Conservation (phyloP, 2,888 invertebrate species). For the Uloborus plumipes region DNA sequence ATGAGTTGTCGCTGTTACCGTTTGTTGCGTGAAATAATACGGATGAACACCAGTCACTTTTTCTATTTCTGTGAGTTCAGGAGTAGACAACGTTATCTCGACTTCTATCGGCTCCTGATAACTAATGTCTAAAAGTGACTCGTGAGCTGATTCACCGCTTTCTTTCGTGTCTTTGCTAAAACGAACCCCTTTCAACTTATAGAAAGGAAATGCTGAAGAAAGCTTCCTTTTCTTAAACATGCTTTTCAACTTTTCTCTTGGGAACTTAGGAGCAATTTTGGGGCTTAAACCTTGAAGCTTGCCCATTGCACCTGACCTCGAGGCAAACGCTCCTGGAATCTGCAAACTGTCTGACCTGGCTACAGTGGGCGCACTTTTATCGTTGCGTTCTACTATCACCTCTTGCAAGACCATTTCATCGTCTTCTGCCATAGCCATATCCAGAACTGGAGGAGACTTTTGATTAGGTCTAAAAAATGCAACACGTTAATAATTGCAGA, state of each 20-base stretch:
- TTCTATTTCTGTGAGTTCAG: constrained; percentile 51
- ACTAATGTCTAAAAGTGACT: constrained; percentile 34
- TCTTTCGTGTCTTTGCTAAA: constrained; percentile 55
- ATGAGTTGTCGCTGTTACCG: constrained; percentile 27
- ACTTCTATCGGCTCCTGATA: constrained; percentile 34
- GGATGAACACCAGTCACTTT: constrained; percentile 50
- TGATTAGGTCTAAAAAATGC: constrained; percentile 21
- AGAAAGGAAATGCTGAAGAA: constrained; percentile 45
- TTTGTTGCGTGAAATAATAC: constrained; percentile 50
- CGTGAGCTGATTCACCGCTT: constrained; percentile 6
- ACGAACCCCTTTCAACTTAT: constrained; percentile 48
- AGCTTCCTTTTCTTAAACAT: constrained; percentile 54
- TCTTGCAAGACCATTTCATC: constrained; percentile 60
- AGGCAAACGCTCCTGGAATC: constrained; percentile 31
- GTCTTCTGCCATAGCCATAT: constrained; percentile 61
- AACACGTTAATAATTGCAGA: not conserved
- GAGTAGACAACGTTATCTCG: constrained; percentile 49
- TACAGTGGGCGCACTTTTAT: not conserved
- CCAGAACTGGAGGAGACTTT: constrained; percentile 36
- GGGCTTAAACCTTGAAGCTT: constrained; percentile 30
- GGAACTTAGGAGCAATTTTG: constrained; percentile 59
- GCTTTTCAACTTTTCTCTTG: constrained; percentile 56
- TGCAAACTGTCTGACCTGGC: constrained; percentile 48
- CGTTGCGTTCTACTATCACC: constrained; percentile 47
- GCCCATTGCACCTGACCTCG: not conserved